Conservation (phyloP, 92 coral and sea anemone genomes). For the Palythoa grandiflora region DNA sequence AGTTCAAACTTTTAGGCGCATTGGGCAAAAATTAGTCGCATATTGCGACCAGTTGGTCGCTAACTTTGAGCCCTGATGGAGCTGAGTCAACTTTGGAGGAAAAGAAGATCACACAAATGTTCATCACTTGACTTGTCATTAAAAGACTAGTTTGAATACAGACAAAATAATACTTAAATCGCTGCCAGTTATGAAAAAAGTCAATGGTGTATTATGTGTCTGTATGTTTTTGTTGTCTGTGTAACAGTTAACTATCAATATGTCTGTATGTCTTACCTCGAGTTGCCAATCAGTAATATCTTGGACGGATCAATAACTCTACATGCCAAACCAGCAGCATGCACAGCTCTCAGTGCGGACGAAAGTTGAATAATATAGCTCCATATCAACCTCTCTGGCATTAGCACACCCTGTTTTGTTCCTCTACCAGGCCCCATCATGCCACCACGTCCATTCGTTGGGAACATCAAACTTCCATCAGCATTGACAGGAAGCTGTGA, state of each 20-base stretch:
- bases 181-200: too few species aligned
- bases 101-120: too few species aligned
- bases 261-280: slow-evolving; percentile 68
- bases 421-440: slow-evolving; percentile 78
- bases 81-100: too few species aligned
- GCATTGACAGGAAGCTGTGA: slow-evolving; percentile 83
- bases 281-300: slow-evolving; percentile 93
- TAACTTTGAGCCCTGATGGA: too few species aligned
- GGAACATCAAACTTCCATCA: slow-evolving; percentile 83
- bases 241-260: neutral
- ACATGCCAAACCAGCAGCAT: slow-evolving; percentile 92
- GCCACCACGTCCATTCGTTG: slow-evolving; percentile 72
- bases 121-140: too few species aligned
- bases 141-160: too few species aligned
- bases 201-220: neutral
- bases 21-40: too few species aligned
- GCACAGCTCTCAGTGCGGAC: slow-evolving; percentile 93
- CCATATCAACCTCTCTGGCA: slow-evolving; percentile 99
- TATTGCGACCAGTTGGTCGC: too few species aligned
- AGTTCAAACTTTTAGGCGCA: too few species aligned
- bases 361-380: slow-evolving; percentile 97
- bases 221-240: neutral
- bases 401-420: slow-evolving; percentile 84
- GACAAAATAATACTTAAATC: too few species aligned
- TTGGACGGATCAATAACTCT: slow-evolving; percentile 99